These are phyloP conservation scores for Spinibarbus caldwelli DNA, from an alignment of 2,797 vertebrate species.

Conservation along the genomic window DNA sequence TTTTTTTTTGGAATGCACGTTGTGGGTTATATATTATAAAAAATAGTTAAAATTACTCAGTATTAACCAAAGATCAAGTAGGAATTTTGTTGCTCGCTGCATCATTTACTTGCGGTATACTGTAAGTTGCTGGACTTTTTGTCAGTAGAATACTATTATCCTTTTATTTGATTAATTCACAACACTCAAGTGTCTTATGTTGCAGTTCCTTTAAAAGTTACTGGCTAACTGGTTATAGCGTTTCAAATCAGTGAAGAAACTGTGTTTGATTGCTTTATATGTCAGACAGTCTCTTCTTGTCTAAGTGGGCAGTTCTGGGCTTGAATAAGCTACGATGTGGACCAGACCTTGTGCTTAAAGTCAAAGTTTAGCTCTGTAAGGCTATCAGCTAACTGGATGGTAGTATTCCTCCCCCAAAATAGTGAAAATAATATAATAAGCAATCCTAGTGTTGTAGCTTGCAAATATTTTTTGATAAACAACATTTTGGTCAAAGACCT, in stretches of 20 bases:
- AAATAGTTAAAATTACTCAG: too few relatives aligned
- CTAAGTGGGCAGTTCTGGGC: neutral
- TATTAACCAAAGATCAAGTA: too few relatives aligned
- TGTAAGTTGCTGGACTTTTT: too few relatives aligned
- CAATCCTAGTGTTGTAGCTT: slow-evolving; percentile 32
- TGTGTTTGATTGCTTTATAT: neutral
- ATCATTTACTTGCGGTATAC: too few relatives aligned
- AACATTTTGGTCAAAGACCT: slow-evolving; percentile 10
- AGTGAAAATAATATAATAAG: neutral
- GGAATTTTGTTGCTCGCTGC: too few relatives aligned
- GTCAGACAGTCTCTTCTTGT: neutral
- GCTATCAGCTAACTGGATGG: neutral
- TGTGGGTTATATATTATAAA: too few relatives aligned
- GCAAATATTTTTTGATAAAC: slow-evolving; percentile 16
- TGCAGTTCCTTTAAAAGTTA: too few relatives aligned
- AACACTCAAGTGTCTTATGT: too few relatives aligned
- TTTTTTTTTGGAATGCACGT: too few relatives aligned
- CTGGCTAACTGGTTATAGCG: neutral
- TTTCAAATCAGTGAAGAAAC: neutral
- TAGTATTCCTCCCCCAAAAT: neutral
- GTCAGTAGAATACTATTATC: too few relatives aligned
- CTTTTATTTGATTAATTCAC: too few relatives aligned
- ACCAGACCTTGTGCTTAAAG: neutral
- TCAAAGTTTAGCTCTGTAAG: neutral
- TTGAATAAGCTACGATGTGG: neutral